Evolutionary conservation across 2,113 vertebrate genomes (phyloP), one percentile per base, ranked within the genome.

Genomic region (Xiphophorus couchianus): DNA sequence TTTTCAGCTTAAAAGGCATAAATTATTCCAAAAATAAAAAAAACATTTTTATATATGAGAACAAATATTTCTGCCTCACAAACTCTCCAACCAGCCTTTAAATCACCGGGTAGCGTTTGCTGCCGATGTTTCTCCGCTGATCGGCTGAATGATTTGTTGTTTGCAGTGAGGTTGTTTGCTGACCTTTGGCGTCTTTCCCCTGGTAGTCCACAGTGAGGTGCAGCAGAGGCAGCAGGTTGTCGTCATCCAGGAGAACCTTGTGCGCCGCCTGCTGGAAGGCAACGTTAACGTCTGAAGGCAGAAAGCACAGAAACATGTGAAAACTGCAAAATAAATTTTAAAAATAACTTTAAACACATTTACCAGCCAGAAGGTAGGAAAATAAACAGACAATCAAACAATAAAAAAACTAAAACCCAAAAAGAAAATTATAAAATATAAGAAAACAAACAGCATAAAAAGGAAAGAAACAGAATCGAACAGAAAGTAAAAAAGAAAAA

Each of bases 231-330:
- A 99, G 96, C 19, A 99, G 96, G 91, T 96, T 99, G 92, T 99
- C 98, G 6, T 99, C 98, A 6, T 99, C 98, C 54, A 99, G 90
- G 14, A 99, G 82, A 2, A 99, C 97, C 72, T 98, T 99, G 80
- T 98, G 97, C 73, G 98, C 97, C 0, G 98, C 98, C 91, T 98
- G 97, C 86, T 99, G 98, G 86, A 99, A 99, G 0, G 98, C 98
- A 83, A 99, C 96, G 0, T 99, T 99, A 22, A 99, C 97, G 75
- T 99, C 98, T 99, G 87, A 0, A 61, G 28, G 39, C 62, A 8
- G n/a, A 33, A n/a, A 30, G 35, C 2, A 35, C 25, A 25, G 25
- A 11, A 66, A n/a, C 25, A 39, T 27, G 28, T 28, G 35, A 19
- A 12, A 60, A 35, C 13, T 7, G 10, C 1, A 1, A 8, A 35